Percentiles rank a stretch among this genome's conserved stretches.
phyloP scores from a whole-genome alignment of 2,113 vertebrate species.

The Pogona vitticeps region DNA sequence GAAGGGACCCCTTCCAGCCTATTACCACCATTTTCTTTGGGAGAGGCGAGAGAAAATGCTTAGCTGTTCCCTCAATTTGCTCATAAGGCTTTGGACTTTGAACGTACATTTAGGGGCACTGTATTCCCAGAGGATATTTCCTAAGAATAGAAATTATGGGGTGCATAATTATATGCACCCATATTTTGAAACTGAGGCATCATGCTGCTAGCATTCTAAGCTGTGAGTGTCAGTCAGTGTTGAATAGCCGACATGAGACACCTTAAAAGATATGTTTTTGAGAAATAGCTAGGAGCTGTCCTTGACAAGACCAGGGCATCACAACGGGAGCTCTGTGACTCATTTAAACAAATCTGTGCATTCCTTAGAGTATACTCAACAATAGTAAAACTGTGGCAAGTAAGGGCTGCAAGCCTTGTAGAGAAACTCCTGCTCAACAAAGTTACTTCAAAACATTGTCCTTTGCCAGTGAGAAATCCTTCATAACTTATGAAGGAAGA shows the following conservation, averaged over 20 bases:
- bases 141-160: background rate
- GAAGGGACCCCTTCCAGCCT: too few relatives aligned
- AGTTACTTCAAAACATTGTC: background rate
- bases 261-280: background rate
- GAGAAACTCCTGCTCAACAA: background rate
- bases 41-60: background rate
- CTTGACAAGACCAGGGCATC: background rate
- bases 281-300: conserved; percentile 1
- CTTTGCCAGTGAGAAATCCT: conserved; percentile 18
- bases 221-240: background rate
- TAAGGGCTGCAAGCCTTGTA: background rate
- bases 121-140: background rate
- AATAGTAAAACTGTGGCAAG: background rate
- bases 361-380: background rate
- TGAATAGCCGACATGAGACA: background rate
- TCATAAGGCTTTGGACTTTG: background rate
- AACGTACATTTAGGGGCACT: background rate
- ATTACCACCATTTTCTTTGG: too few relatives aligned
- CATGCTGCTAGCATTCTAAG: background rate
- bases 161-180: background rate
- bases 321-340: conserved; percentile 1
- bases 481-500: conserved; percentile 26
- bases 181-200: background rate
- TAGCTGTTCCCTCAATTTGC: background rate
- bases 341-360: background rate